These are phyloP conservation scores for Mola mola DNA, from an alignment of 2,113 vertebrate genomes.

Conservation along the genomic window DNA sequence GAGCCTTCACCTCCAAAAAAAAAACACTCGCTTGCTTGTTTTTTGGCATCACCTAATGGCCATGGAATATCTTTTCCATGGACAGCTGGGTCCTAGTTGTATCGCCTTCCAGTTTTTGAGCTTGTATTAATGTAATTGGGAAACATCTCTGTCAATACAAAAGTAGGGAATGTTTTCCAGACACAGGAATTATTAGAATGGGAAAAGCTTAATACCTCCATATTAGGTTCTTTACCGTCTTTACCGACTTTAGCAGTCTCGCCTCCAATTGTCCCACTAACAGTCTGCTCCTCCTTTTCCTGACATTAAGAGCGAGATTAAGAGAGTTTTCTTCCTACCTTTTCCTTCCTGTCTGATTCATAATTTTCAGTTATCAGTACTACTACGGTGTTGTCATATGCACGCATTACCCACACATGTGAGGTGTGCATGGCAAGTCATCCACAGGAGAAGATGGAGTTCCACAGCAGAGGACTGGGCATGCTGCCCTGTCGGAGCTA, in stretches of 20 bases:
- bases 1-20: no score
- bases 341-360: slow-evolving; percentile 13
- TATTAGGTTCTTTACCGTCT: no score
- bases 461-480: slow-evolving; percentile 6
- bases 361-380: slow-evolving; percentile 8
- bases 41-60: no score
- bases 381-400: slow-evolving; percentile 3
- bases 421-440: slow-evolving; percentile 12
- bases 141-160: no score
- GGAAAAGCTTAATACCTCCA: no score
- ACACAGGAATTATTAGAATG: no score
- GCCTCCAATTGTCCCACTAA: not conserved
- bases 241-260: not conserved
- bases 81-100: no score
- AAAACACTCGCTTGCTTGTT: no score
- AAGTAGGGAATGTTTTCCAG: no score
- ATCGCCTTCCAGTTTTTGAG: no score
- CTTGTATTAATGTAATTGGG: no score
- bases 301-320: not conserved
- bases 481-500: not conserved
- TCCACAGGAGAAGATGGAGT: slow-evolving; percentile 14
- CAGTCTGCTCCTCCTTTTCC: not conserved
- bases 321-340: not conserved
- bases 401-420: not conserved
- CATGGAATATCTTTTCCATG: no score